Base-by-base conservation (phyloP, 2,797 vertebrate genomes). In the Megaceryle alcyon region DNA sequence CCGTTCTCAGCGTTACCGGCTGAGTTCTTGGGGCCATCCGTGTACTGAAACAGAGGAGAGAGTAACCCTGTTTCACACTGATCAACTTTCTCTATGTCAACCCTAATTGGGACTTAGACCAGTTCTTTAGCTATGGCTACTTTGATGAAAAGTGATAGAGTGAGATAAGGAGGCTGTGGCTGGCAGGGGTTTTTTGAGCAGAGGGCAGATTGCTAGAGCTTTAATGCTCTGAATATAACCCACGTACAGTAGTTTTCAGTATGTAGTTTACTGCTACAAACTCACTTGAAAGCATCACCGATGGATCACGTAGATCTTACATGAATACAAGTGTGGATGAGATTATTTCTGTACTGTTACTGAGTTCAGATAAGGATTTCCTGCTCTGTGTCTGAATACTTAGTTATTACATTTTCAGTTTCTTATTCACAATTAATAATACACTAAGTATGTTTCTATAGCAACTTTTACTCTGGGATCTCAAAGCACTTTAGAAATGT, bases 351-450 rank as follows among this genome's bases (percentile, higher is more conserved):
- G 0, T 73, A 25, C 66, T 57, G 44, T 84, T 83, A 48, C 35
- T 4, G 7, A 79, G 77, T 86, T 96, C 59, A 84, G 63, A 57
- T 88, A 75, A 89, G 81, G 77, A 80, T 89, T 91, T 92, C 77
- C 60, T 81, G 31, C 26, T 81, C 57, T 90, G 60, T 75, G 9
- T 48, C 5, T 75, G 59, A 88, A 86, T 44, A 68, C 61, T 83
- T 66, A 86, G 22, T 78, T 49, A 75, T 85, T 81, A 51, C 15
- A 19, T 71, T 90, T 90, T 64, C 84, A 57, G 48, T 82, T 95
- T 93, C 66, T 88, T 91, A 77, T 95, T 88, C 51, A 56, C 70
- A 91, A 85, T 91, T 84, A 92, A 82, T 90, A 94, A 90, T 33
- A 61, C 10, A 39, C 28, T 56, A 68, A 64, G 6, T 82, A 54